phyloP scores from a whole-genome alignment of 2,113 vertebrate species.

The Cairina moschata region DNA sequence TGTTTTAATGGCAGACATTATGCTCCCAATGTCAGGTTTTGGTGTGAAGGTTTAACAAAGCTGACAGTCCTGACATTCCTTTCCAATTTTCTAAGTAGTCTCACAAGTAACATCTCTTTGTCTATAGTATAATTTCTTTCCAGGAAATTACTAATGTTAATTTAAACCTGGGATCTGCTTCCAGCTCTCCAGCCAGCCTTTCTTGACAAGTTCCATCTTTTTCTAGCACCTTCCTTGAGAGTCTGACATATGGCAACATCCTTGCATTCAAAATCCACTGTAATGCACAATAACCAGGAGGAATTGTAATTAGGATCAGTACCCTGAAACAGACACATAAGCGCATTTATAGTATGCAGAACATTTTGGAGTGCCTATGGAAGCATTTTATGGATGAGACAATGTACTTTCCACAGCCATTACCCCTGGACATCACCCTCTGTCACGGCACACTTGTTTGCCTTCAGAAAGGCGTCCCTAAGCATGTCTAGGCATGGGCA shows the following conservation, averaged over 20 bases:
- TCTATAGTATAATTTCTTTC: neutral
- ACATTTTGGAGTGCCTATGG: neutral
- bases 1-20: neutral
- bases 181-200: neutral
- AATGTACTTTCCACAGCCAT: neutral
- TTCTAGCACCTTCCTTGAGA: neutral
- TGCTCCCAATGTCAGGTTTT: neutral
- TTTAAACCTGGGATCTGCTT: neutral
- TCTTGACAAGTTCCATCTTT: neutral
- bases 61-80: neutral
- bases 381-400: neutral
- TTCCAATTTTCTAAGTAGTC: neutral
- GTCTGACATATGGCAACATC: neutral
- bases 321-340: neutral
- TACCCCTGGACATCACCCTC: neutral
- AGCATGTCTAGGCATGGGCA: neutral
- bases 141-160: neutral
- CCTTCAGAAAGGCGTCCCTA: neutral
- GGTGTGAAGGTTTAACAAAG: neutral
- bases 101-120: neutral
- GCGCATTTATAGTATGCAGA: neutral
- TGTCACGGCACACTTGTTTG: neutral
- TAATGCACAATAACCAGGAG: neutral
- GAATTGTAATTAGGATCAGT: neutral
- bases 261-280: neutral